phyloP scores from a whole-genome alignment of 1,140 invertebrate species.

The Eurosta solidaginis region DNA sequence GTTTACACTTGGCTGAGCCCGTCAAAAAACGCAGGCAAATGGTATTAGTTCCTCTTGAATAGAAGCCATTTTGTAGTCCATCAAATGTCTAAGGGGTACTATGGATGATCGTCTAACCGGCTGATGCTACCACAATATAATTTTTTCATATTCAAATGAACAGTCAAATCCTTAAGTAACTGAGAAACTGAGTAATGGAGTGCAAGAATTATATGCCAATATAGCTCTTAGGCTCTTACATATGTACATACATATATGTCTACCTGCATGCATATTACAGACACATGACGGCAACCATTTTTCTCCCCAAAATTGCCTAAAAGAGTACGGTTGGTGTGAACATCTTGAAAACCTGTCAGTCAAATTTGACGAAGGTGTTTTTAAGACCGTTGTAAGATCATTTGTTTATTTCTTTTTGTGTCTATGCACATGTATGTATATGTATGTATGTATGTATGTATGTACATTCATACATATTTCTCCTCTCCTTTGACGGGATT shows the following conservation, averaged over 20 bases:
- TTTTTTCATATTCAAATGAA: background rate
- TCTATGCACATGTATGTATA: constrained; percentile 6
- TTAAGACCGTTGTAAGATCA: constrained; percentile 37
- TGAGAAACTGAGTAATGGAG: background rate
- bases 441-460: no score
- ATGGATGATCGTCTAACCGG: background rate
- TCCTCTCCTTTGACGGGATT: background rate
- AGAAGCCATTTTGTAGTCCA: background rate
- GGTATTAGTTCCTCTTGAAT: background rate
- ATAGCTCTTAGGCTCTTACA: no score
- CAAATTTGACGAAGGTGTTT: constrained; percentile 58
- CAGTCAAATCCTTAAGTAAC: background rate
- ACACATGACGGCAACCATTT: constrained; percentile 4
- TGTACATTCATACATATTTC: no score
- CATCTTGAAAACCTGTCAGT: constrained; percentile 58
- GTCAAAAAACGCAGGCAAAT: background rate
- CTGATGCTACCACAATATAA: background rate
- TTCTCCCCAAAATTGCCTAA: background rate
- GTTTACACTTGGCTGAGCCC: no score
- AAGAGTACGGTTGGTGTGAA: constrained; percentile 46
- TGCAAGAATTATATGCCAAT: no score
- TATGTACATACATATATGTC: background rate
- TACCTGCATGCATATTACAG: background rate
- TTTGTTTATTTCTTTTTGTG: background rate
- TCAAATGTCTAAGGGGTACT: background rate